A percentile compares a stretch with the other conserved stretches of the same genome.
Evolutionary conservation across 2,797 vertebrate genomes (phyloP).

Genomic region (Muscicapa comitata): DNA sequence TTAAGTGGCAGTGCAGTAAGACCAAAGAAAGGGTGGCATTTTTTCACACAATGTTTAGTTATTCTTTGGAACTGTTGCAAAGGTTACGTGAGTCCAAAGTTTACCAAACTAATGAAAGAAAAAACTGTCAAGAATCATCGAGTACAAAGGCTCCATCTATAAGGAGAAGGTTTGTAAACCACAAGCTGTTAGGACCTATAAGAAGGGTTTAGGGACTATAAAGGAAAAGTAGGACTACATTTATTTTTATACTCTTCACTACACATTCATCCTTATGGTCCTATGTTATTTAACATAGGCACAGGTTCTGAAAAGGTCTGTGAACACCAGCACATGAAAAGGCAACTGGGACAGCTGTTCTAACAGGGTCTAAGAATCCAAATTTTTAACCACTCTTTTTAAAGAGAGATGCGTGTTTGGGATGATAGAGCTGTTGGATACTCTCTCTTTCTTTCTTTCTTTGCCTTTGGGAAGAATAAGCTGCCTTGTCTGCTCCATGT

Average conservation of each 20-base stretch:
- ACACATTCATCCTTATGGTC: background rate
- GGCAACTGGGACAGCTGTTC: background rate
- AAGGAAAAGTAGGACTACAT: background rate
- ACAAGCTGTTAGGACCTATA: background rate
- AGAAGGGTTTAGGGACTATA: background rate
- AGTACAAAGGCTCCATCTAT: background rate
- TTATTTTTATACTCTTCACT: background rate
- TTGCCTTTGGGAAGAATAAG: background rate
- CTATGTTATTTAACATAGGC: background rate
- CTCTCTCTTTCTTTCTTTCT: background rate
- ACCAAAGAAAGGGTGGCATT: accelerated
- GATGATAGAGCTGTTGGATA: background rate
- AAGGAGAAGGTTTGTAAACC: background rate
- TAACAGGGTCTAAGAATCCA: background rate
- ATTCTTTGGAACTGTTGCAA: background rate
- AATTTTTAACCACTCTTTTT: background rate
- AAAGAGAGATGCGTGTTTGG: background rate
- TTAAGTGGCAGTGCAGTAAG: background rate
- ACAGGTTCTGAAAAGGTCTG: background rate
- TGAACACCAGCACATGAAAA: background rate
- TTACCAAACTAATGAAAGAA: background rate
- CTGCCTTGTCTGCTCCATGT: background rate
- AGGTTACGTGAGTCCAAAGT: background rate
- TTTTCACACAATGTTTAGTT: background rate
- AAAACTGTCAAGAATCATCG: background rate